Evolutionary conservation across 2,113 vertebrate species (phyloP), one percentile per base, ranked within the genome.

Genomic region (Neopipo cinnamomea): DNA sequence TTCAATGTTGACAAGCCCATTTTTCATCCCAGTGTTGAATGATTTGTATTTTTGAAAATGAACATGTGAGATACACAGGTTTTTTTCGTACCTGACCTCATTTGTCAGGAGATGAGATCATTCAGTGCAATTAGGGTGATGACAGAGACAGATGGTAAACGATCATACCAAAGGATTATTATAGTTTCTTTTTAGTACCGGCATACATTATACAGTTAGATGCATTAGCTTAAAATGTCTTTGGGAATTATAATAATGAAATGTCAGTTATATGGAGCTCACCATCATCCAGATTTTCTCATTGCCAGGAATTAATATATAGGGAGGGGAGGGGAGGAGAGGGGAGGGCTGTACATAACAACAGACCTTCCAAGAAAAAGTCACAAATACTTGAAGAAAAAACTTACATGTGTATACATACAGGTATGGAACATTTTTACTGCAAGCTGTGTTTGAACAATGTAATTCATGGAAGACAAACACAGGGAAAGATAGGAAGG

Each of bases 31-130:
- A 73, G 9, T 24, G 8, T 85, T 89, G 63, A 94, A 88, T 62
- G 44, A 94, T 87, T 89, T 68, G 66, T 73, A 83, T 74, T 94
- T 94, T 82, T 76, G 62, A 82, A 94, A 93, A 95, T 68, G 27
- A 95, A 92, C 68, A 85, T 59, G 50, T 73, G 91, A 85, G 73
- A 91, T 72, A 85, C 52, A 91, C n/a, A 58, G 25, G 30, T 1
- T 65, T 93, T 65, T 93, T 85, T 65, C 73, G 58, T 83, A 88
- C 28, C 66, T 90, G 66, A 80, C n/a, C 27, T 93, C 85, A 91
- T 91, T 90, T 95, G 22, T 88, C 58, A 94, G 53, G 63, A 91
- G 71, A 85, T 56, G 49, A 85, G 49, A 88, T 89, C 35, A 87
- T 87, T 95, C 68, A 87, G 4, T 61, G 75, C 39, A 95, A 88